Evolutionary conservation across 2,888 invertebrate species (phyloP).

Genomic region (Lasioglossum figueresi): DNA sequence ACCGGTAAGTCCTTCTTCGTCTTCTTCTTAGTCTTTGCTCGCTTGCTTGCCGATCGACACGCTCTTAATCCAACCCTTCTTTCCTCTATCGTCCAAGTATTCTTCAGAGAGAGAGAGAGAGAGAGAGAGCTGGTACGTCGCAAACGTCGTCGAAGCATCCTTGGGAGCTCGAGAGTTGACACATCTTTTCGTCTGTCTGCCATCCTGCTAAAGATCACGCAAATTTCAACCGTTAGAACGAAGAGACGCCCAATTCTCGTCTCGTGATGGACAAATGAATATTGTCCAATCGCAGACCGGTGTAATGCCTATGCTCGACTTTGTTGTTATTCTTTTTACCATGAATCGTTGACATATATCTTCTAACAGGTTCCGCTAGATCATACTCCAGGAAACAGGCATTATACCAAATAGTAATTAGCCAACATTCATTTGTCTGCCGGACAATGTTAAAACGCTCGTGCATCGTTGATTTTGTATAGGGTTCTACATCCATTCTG

Average conservation of each 20-base stretch:
- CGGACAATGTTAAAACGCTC: neutral
- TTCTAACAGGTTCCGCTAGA: neutral
- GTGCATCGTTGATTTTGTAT: neutral
- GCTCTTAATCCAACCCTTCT: neutral
- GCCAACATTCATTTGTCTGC: neutral
- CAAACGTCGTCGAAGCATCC: neutral
- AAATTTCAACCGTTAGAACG: no score
- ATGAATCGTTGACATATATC: neutral
- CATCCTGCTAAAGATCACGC: neutral
- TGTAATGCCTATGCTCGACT: neutral
- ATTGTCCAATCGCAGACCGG: neutral
- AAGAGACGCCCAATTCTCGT: neutral
- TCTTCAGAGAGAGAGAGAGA: neutral
- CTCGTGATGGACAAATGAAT: neutral
- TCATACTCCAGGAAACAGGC: no score
- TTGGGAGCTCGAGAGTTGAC: neutral
- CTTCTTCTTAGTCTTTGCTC: neutral
- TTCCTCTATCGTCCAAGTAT: neutral
- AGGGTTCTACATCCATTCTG: neutral
- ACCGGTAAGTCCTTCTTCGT: constrained; percentile 90
- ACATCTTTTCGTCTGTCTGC: neutral
- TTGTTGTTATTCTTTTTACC: neutral
- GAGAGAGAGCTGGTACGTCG: neutral
- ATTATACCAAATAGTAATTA: neutral
- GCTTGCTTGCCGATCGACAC: neutral